These are phyloP conservation scores for Calycopis cecrops DNA, from an alignment of 1,140 invertebrate species.

Conservation along the genomic window DNA sequence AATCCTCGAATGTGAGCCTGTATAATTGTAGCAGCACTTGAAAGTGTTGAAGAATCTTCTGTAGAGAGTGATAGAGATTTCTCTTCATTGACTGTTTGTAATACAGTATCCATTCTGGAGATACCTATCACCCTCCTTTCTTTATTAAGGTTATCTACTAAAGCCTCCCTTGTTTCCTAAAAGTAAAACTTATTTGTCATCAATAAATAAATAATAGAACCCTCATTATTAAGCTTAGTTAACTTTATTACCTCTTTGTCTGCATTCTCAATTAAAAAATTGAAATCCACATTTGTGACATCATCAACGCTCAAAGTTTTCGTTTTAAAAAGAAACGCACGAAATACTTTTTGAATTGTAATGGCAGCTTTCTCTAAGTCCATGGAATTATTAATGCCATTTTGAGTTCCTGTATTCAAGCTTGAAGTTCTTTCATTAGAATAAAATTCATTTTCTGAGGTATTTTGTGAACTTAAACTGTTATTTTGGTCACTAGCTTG, in stretches of 20 bases:
- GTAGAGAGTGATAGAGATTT: slow-evolving; percentile 66
- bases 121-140: slow-evolving; percentile 49
- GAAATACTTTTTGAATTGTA: slow-evolving; percentile 68
- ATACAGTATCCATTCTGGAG: slow-evolving; percentile 59
- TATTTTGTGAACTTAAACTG: no score
- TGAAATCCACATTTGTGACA: slow-evolving; percentile 40
- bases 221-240: background rate
- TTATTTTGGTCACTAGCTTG: no score
- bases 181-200: slow-evolving; percentile 7
- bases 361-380: slow-evolving; percentile 64
- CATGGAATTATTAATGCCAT: slow-evolving; percentile 37
- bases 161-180: slow-evolving; percentile 37
- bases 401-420: slow-evolving; percentile 18
- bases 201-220: slow-evolving; percentile 2
- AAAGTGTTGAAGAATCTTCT: slow-evolving; percentile 63
- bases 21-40: slow-evolving; percentile 64
- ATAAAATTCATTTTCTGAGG: background rate
- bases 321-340: slow-evolving; percentile 61
- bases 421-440: slow-evolving; percentile 10
- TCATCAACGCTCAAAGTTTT: slow-evolving; percentile 59
- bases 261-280: slow-evolving; percentile 41
- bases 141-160: slow-evolving; percentile 34
- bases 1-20: slow-evolving; percentile 65
- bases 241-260: slow-evolving; percentile 38
- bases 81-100: slow-evolving; percentile 69